A percentile compares a stretch with the other conserved stretches of the same genome.
These are phyloP conservation scores for Monodelphis domestica DNA, from an alignment of 2,797 vertebrate species.

Conservation along the genomic window DNA sequence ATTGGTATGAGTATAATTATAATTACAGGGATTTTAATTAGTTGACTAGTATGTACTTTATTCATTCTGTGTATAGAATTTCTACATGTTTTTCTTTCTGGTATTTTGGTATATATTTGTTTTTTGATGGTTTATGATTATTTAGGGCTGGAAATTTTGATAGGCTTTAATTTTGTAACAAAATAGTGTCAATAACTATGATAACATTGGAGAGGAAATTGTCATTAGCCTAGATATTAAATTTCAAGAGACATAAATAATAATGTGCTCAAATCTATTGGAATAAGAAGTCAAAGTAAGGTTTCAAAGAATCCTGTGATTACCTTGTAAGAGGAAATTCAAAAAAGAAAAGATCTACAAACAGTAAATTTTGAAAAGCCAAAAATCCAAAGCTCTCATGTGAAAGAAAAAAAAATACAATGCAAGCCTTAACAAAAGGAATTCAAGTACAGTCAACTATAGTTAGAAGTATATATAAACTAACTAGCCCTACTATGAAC, in stretches of 20 bases:
- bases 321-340: not conserved
- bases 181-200: not conserved
- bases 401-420: not conserved
- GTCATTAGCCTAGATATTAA: not conserved
- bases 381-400: not conserved
- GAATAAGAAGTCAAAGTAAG: not conserved
- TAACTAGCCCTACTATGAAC: not conserved
- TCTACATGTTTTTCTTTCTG: not conserved
- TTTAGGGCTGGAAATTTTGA: not conserved
- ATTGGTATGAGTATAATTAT: not conserved
- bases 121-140: not conserved
- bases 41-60: not conserved
- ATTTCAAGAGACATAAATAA: not conserved
- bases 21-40: not conserved
- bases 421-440: too few species aligned
- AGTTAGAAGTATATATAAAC: not conserved
- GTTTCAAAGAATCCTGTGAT: not conserved
- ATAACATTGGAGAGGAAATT: not conserved
- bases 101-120: not conserved
- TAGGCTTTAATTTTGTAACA: not conserved
- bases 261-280: not conserved
- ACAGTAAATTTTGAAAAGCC: not conserved
- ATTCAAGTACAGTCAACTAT: too few species aligned
- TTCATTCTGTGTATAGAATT: not conserved
- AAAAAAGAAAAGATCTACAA: not conserved